Conservation (phyloP, 2,888 invertebrate species). For the Synanthedon myopaeformis region DNA sequence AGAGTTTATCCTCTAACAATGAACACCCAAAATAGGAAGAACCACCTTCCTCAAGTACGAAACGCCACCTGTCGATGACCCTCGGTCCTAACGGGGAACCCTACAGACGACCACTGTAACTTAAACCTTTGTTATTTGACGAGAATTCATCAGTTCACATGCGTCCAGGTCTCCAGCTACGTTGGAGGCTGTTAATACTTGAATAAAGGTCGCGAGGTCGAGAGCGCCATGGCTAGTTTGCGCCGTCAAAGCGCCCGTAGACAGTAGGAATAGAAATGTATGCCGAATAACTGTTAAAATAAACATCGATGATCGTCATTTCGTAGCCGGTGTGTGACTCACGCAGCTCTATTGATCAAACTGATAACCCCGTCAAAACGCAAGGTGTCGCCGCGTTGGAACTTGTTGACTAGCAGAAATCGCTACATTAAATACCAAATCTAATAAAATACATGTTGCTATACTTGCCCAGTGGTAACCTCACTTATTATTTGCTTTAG, state of each 20-base stretch:
- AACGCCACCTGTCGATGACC: constrained; percentile 66
- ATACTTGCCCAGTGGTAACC: no score
- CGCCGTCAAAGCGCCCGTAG: constrained; percentile 33
- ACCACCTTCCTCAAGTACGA: constrained; percentile 55
- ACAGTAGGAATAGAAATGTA: constrained; percentile 37
- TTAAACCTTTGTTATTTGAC: not conserved
- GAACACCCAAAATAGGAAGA: constrained; percentile 56
- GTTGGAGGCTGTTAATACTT: constrained; percentile 38
- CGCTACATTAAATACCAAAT: no score
- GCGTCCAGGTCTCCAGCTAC: constrained; percentile 18
- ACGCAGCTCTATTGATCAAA: constrained; percentile 18
- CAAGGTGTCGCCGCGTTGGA: constrained; percentile 15
- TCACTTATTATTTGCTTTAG: no score
- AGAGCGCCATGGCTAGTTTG: constrained; percentile 48
- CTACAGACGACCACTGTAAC: constrained; percentile 10
- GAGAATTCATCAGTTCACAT: not conserved
- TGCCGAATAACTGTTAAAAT: constrained; percentile 56
- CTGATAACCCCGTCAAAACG: constrained; percentile 18
- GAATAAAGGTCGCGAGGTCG: constrained; percentile 64
- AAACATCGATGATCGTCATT: constrained; percentile 57
- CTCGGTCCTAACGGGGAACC: constrained; percentile 56
- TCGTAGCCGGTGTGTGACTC: constrained; percentile 29
- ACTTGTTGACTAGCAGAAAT: not conserved
- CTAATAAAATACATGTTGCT: no score
- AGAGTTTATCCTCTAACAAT: constrained; percentile 35